Base-by-base conservation (phyloP, 2,888 invertebrate genomes). In the Synanthedon tipuliformis region DNA sequence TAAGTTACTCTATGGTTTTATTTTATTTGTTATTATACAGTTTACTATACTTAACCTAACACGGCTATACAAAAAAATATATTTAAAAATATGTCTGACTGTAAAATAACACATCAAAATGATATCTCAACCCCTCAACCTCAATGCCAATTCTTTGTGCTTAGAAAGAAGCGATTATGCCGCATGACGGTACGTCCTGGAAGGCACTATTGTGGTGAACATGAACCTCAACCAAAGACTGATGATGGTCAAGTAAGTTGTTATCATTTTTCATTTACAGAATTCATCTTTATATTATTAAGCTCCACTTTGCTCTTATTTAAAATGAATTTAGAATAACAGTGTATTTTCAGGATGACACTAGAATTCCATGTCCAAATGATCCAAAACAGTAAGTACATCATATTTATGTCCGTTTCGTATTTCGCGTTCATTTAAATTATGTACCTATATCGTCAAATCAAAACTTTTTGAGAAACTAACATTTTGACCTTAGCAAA, bases 171-270 rank as follows among this genome's bases (percentile, higher is more conserved):
- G 66, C 88, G 94, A 2, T 89, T 89, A 57, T 94, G 94, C 67
- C 91, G 93, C 60, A 94, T 94, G 93, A 89, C 91, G 0, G 90
- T 92, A 4, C 90, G 90, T 57, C 84, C 89, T n/a, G 92, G 91
- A 1, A 88, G 89, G 16, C 78, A 88, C 56, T 94, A 89, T 69
- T 94, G 94, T 68, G 94, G 93, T 0, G 94, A 94, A 68, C 94
- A 93, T 69, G 84, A 89, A 57, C 89, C 83, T 3, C 68, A 72
- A 48, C 81, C 78, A 1, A 63, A 55, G 52, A 61, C 65, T 16
- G 63, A 63, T 16, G 64, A 67, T 53, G 74, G 69, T 53, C 63
- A 74, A 68, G 85, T 78, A 64, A 10, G 34, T 34, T 34, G 34
- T 2, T 8, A 34, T 34, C 2, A 10, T 34, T 34, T 34, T 34